Evolutionary conservation across 2,888 invertebrate species (phyloP).

Genomic region (Sphecodes monilicornis): DNA sequence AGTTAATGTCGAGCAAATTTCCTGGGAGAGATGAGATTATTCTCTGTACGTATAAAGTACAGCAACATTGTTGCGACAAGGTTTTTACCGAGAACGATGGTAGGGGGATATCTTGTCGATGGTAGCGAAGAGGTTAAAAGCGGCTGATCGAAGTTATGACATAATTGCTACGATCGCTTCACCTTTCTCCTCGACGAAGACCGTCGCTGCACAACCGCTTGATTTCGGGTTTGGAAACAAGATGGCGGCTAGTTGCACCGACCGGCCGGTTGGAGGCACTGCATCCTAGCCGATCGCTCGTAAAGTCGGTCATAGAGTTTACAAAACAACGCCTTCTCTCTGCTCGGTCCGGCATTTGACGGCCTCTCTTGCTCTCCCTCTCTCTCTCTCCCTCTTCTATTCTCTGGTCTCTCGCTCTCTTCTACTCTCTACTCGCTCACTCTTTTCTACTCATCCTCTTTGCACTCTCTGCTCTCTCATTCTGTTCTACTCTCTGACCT

Average conservation of each 20-base stretch:
- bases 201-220: conserved; percentile 43
- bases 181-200: conserved; percentile 63
- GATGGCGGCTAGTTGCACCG: conserved; percentile 53
- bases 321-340: conserved; percentile 63
- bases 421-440: background rate
- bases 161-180: conserved; percentile 42
- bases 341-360: conserved; percentile 22
- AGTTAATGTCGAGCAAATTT: background rate
- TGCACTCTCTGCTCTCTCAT: background rate
- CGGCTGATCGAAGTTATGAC: conserved; percentile 32
- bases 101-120: background rate
- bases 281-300: conserved; percentile 58
- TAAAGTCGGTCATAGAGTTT: conserved; percentile 65
- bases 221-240: conserved; percentile 70
- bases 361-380: conserved; percentile 15
- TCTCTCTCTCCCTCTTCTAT: background rate
- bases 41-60: too few relatives aligned
- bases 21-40: background rate
- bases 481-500: background rate
- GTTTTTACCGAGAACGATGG: background rate
- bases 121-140: background rate
- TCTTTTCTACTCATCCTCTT: background rate
- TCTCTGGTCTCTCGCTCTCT: background rate
- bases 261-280: conserved; percentile 55
- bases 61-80: background rate